Evolutionary conservation across 2,888 invertebrate species (phyloP), one percentile per base, ranked within the genome.

Genomic region (Muschampia plurimacula): DNA sequence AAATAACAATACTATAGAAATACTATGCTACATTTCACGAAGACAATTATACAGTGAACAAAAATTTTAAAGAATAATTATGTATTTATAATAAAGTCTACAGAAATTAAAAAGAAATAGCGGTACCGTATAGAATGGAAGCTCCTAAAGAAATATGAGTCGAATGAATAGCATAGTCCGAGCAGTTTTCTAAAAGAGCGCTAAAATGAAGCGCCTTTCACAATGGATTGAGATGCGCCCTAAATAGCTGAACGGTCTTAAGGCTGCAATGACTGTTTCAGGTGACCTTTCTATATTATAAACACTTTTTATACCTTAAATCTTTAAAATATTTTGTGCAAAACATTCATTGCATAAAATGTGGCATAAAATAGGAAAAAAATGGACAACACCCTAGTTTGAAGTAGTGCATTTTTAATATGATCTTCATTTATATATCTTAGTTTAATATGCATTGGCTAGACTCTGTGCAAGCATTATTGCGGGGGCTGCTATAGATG

Each of bases 221-320:
- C 55, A 55, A 55, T 28, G 22, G 55, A 10, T 22, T 28, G 55
- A 55, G 55, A 55, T 55, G 22, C n/a, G 55, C 55, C 15, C 55
- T 55, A 55, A 55, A 55, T 55, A 55, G 55, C 22, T 55, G 55
- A 55, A 55, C 8, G 55, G 55, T 55, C 55, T 55, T 55, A 22
- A 2, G 22, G 2, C 55, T 52, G 52, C 15, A 55, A 55, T 55
- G 55, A 55, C 8, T 55, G 22, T 55, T 55, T 22, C 15, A 55
- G 10, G 22, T 55, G 22, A 55, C 55, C 52, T 52, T 52, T 52
- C 15, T 52, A 15, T 8, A 10, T 52, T 52, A 15, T 15, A 15
- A 52, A 52, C 6, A 7, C 15, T 15, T 52, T 52, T 52, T 52
- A 2, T 15, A 9, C 6, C 2, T 44, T 44, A 44, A 44, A 5